These are phyloP conservation scores for Camelus bactrianus DNA, from an alignment of 2,113 vertebrate genomes.

Conservation along the genomic window DNA sequence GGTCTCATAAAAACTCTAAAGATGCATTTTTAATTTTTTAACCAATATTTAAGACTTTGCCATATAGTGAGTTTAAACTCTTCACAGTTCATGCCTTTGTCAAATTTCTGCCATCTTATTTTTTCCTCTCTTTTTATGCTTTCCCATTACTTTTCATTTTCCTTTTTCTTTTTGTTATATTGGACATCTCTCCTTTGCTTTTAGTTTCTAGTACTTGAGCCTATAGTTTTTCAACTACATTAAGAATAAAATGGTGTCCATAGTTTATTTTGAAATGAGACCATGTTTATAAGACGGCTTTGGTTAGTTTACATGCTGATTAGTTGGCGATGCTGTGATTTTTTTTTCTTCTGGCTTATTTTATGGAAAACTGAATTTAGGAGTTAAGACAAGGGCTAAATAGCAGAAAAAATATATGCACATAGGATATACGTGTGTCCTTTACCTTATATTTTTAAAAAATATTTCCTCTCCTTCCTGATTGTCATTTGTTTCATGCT, in stretches of 20 bases:
- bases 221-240: neutral
- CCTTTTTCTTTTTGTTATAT: neutral
- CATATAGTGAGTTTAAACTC: neutral
- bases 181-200: neutral
- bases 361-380: neutral
- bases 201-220: constrained; percentile 22
- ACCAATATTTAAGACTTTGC: neutral
- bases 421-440: neutral
- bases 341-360: neutral
- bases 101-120: neutral
- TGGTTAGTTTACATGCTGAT: neutral
- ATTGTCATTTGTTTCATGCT: neutral
- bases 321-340: neutral
- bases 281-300: neutral
- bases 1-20: neutral
- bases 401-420: neutral
- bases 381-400: neutral
- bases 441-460: neutral
- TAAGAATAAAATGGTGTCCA: neutral
- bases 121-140: neutral
- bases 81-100: neutral
- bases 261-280: constrained; percentile 30
- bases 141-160: neutral
- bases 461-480: neutral
- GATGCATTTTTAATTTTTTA: neutral